phyloP scores from a whole-genome alignment of 2,888 invertebrate species.

The Hartigia nigra region DNA sequence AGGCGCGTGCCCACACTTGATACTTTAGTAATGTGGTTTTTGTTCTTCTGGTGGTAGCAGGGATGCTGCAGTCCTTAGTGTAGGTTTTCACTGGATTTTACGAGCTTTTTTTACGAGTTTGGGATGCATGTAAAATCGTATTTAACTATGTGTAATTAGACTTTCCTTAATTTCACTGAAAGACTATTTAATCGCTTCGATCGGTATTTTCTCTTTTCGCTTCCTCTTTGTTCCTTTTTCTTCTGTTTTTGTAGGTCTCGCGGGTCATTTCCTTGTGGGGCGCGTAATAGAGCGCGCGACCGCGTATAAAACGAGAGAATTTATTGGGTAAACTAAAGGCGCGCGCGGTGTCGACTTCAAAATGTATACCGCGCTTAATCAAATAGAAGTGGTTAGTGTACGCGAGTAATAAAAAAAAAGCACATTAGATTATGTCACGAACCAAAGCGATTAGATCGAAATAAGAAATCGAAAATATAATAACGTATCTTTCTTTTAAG shows the following conservation, averaged over 20 bases:
- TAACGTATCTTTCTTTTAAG: neutral
- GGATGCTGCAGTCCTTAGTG: neutral
- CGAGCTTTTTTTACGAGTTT: neutral
- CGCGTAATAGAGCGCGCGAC: slow-evolving; percentile 12
- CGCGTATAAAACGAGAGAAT: slow-evolving; percentile 9
- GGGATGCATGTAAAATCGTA: neutral
- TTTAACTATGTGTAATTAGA: neutral
- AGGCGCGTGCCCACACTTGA: neutral
- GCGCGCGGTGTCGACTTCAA: neutral
- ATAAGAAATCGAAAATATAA: neutral
- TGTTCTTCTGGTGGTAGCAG: neutral
- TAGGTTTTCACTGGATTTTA: neutral
- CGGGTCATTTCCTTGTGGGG: slow-evolving; percentile 28
- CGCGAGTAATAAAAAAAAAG: neutral
- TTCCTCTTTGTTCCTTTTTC: neutral
- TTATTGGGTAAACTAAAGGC: neutral
- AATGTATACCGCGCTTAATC: neutral
- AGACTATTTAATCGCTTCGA: neutral
- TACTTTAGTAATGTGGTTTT: neutral
- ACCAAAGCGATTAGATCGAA: neutral
- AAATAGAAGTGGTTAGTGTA: neutral
- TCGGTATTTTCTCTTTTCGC: neutral
- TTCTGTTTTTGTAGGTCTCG: slow-evolving; percentile 24
- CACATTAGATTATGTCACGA: neutral
- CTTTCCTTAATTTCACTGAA: neutral